Evolutionary conservation across 2,797 vertebrate species (phyloP), one percentile per base, ranked within the genome.

Genomic region (Aphelocoma californica): DNA sequence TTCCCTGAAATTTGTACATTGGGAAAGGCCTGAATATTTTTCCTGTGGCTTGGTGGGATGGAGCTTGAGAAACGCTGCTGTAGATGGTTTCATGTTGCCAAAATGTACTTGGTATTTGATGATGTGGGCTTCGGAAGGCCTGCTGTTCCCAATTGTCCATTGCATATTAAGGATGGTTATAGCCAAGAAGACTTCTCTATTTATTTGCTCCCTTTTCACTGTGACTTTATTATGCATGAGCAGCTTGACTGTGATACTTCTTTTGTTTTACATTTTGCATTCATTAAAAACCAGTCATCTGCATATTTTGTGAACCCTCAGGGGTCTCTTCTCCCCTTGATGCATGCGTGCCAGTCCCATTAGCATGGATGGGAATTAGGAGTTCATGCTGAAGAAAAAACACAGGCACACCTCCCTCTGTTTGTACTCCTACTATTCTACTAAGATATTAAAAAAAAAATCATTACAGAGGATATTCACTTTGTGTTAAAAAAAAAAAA

Each of bases 261-360:
- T 98, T 98, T 98, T 98, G 98, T 98, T 97, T 98, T 98, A 97
- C 97, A 97, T 97, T 98, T 98, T 98, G 98, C 98, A 98, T 98
- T 98, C 97, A 95, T 98, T 98, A 98, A 98, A 98, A 98, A 98
- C 97, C 98, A 98, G 98, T 98, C 98, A 98, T 98, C 98, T 98
- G 98, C 98, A 98, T 98, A 98, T 98, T 98, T 98, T 98, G 97
- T 96, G 96, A 97, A 97, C 96, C 97, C 95, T 87, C 96, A 84
- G 97, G 98, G 97, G 97, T 97, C 97, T 98, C 85, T 91, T 97
- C 97, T 97, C 96, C 97, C 96, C 92, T 95, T 97, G 97, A 98
- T 97, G 97, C 97, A 92, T 94, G 97, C 32, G 42, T 95, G 96
- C 93, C 95, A 96, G 94, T 95, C 96, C 98, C 97, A 98, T 98